These are phyloP conservation scores for Zaprionus kolodkinae DNA, from an alignment of 1,140 invertebrate species.

Conservation along the genomic window DNA sequence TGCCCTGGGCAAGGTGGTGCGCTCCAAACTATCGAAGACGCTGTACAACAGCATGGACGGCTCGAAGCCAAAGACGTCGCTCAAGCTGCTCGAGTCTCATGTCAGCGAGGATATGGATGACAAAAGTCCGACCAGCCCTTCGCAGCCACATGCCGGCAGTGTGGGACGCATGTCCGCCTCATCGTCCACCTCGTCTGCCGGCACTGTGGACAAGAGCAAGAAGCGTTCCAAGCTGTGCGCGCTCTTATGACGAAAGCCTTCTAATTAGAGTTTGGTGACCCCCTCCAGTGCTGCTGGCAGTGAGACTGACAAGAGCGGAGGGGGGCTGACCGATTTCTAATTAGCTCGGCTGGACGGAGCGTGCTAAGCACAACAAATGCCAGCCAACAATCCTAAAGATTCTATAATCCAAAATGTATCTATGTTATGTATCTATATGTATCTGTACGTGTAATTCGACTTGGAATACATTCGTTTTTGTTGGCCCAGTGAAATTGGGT, in stretches of 20 bases:
- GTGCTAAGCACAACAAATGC: conserved; percentile 8
- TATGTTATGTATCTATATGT: conserved; percentile 39
- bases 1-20: conserved; percentile 78
- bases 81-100: conserved; percentile 76
- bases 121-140: conserved; percentile 80
- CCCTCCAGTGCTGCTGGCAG: conserved; percentile 64
- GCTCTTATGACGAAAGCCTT: conserved; percentile 84
- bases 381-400: conserved; percentile 8
- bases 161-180: conserved; percentile 74
- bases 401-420: conserved; percentile 33
- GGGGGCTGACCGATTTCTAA: conserved; percentile 82
- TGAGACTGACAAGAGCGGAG: conserved; percentile 74
- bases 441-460: conserved; percentile 20
- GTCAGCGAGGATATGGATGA: conserved; percentile 81
- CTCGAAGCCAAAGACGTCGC: conserved; percentile 77
- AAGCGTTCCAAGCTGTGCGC: conserved; percentile 83
- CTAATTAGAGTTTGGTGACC: conserved; percentile 83
- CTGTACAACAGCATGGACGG: conserved; percentile 84
- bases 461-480: conserved; percentile 34
- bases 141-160: conserved; percentile 60
- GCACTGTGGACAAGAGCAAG: conserved; percentile 76
- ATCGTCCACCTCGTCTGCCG: conserved; percentile 72
- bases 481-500: conserved; percentile 20
- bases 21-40: conserved; percentile 81
- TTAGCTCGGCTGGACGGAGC: conserved; percentile 32